Conservation (phyloP, 2,113 vertebrate species). For the Gallinago paraguaiae region DNA sequence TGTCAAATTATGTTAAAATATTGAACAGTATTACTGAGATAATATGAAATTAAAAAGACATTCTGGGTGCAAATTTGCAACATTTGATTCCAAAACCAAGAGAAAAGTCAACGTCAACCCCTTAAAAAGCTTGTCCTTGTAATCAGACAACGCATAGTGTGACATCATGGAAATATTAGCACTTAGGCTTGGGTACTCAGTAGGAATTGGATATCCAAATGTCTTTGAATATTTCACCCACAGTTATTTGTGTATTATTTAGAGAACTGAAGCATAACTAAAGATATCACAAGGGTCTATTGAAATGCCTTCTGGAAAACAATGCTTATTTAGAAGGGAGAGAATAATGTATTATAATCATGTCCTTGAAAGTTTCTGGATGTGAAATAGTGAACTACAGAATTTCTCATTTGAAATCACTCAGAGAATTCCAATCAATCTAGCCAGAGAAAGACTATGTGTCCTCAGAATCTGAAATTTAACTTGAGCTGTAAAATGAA, state of each 20-base stretch:
- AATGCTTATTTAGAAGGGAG: background rate
- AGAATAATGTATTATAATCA: background rate
- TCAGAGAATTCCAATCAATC: background rate
- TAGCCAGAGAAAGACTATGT: background rate
- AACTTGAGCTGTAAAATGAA: background rate
- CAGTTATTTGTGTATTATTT: background rate
- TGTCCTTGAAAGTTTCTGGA: constrained; percentile 34
- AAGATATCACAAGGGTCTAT: background rate
- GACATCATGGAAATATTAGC: background rate
- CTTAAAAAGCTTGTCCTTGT: background rate
- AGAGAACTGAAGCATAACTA: constrained; percentile 13
- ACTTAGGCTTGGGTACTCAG: background rate
- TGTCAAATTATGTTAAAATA: background rate
- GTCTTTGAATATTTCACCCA: background rate
- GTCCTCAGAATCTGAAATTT: background rate
- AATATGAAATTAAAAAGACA: background rate
- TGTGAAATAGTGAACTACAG: background rate
- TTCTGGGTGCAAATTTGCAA: background rate
- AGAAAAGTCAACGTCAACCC: background rate
- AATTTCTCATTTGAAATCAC: background rate
- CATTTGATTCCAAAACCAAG: background rate
- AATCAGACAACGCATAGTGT: background rate
- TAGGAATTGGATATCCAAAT: background rate
- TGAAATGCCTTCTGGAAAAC: background rate
- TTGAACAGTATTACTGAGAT: background rate